Evolutionary conservation across 1,140 invertebrate species (phyloP).

Genomic region (Drosophila sturtevanti): DNA sequence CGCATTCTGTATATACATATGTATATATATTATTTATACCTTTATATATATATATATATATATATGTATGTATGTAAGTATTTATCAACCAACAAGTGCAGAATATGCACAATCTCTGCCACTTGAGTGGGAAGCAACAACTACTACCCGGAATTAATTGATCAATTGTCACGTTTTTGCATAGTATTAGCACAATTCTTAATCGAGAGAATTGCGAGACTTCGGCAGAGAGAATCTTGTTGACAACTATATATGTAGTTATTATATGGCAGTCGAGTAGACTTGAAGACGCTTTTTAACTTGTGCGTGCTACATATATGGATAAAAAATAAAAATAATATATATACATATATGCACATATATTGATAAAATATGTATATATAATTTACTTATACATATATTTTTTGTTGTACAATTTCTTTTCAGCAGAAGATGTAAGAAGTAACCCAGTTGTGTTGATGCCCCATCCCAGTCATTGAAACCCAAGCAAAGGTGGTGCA

Average conservation of each 20-base stretch:
- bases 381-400: background rate
- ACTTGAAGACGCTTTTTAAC: background rate
- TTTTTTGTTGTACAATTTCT: background rate
- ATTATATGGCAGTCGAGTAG: conserved; percentile 11
- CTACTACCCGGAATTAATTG: conserved; percentile 25
- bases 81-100: background rate
- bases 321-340: background rate
- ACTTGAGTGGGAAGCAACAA: conserved; percentile 16
- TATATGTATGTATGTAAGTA: background rate
- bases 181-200: conserved; percentile 56
- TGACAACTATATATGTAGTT: conserved; percentile 45
- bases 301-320: conserved; percentile 6
- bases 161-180: conserved; percentile 65
- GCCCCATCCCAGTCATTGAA: conserved; percentile 28
- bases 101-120: conserved; percentile 14
- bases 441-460: background rate
- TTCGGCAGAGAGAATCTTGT: conserved; percentile 12
- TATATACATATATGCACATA: background rate
- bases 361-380: no score
- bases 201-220: conserved; percentile 18
- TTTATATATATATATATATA: background rate
- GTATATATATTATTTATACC: background rate
- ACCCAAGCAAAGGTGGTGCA: conserved; percentile 60
- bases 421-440: conserved; percentile 67
- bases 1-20: background rate